These are phyloP conservation scores for Kryptolebias ocellatus DNA, from an alignment of 2,797 vertebrate species.

Conservation along the genomic window DNA sequence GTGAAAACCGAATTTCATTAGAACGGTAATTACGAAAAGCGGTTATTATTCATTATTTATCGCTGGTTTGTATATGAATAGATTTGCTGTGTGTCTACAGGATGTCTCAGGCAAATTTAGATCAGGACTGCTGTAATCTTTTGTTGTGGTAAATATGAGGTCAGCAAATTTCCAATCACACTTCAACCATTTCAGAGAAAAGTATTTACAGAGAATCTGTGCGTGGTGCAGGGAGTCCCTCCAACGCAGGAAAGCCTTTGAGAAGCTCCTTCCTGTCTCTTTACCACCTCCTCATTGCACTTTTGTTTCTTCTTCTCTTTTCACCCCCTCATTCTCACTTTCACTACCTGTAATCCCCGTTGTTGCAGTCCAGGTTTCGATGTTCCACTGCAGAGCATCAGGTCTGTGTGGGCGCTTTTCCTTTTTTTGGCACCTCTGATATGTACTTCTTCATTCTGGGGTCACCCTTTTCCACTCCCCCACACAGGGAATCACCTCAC, in stretches of 20 bases:
- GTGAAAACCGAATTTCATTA: slow-evolving; percentile 27
- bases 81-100: slow-evolving; percentile 8
- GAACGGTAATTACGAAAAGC: not conserved
- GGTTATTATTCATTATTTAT: not conserved
- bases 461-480: slow-evolving; percentile 81
- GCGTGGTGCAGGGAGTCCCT: slow-evolving; percentile 72
- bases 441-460: slow-evolving; percentile 74
- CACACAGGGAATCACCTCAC: slow-evolving; percentile 74
- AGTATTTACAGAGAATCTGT: slow-evolving; percentile 56
- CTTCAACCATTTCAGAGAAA: slow-evolving; percentile 62
- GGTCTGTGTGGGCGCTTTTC: slow-evolving; percentile 65
- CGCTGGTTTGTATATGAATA: not conserved
- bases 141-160: slow-evolving; percentile 28
- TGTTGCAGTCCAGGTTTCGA: slow-evolving; percentile 58
- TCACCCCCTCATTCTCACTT: slow-evolving; percentile 83
- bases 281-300: slow-evolving; percentile 76
- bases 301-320: slow-evolving; percentile 76
- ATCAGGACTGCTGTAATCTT: slow-evolving; percentile 28
- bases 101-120: slow-evolving; percentile 8
- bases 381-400: slow-evolving; percentile 60
- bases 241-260: slow-evolving; percentile 84
- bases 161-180: slow-evolving; percentile 65
- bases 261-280: slow-evolving; percentile 78
- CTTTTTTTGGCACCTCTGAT: slow-evolving; percentile 31
- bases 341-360: slow-evolving; percentile 71